These are phyloP conservation scores for Mesitornis unicolor DNA, from an alignment of 2,113 vertebrate genomes.

Conservation along the genomic window DNA sequence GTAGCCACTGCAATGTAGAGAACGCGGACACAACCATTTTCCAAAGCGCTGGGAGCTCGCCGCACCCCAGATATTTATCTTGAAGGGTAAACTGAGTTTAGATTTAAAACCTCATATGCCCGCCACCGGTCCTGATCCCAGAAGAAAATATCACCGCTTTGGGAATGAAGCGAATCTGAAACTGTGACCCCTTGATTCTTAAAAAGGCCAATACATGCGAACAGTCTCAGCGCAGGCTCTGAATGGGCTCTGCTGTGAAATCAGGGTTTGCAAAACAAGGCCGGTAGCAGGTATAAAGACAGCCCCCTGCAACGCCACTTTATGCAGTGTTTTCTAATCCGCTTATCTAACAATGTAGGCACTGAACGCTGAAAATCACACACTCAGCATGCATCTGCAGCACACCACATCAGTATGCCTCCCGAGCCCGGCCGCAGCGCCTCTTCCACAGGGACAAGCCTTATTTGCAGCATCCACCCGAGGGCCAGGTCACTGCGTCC, in stretches of 20 bases:
- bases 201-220: constrained; percentile 74
- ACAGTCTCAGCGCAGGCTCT: constrained; percentile 29
- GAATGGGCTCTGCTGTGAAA: constrained; percentile 17
- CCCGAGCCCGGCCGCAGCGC: not conserved
- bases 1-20: not conserved
- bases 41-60: not conserved
- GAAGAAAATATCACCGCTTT: constrained; percentile 26
- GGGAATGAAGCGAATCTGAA: constrained; percentile 60
- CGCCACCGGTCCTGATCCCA: not conserved
- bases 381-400: constrained; percentile 30
- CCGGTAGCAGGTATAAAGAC: constrained; percentile 54
- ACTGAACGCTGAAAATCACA: constrained; percentile 48
- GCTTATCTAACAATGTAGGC: constrained; percentile 61
- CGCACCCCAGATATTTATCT: not conserved
- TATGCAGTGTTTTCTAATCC: constrained; percentile 57
- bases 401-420: not conserved
- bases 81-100: not conserved
- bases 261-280: constrained; percentile 45
- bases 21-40: not conserved
- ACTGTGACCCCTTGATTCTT: constrained; percentile 55
- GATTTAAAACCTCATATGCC: not conserved
- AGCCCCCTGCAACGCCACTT: constrained; percentile 56
- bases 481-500: not conserved
- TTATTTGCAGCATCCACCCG: not conserved
- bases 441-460: not conserved